Conservation (phyloP, 2,113 vertebrate species). For the Symphodus melops region DNA sequence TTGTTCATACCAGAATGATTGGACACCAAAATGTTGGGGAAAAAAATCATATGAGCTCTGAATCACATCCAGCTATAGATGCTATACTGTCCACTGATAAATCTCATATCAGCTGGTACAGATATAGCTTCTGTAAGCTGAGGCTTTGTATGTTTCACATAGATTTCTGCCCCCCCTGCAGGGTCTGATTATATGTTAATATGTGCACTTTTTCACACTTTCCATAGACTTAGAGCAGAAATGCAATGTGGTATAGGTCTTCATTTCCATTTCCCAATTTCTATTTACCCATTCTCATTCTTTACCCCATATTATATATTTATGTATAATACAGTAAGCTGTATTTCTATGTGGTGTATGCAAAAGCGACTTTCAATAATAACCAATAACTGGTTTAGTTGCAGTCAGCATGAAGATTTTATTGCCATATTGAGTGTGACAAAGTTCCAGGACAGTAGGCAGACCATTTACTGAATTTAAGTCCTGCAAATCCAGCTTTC, state of each 20-base stretch:
- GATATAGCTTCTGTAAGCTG: slow-evolving; percentile 6
- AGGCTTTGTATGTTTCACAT: slow-evolving; percentile 44
- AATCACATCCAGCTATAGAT: slow-evolving; percentile 21
- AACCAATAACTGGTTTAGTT: slow-evolving; percentile 43
- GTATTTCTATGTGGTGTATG: slow-evolving; percentile 3
- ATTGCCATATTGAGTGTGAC: slow-evolving; percentile 24
- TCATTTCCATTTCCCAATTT: slow-evolving; percentile 7
- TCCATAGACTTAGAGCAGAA: slow-evolving; percentile 16
- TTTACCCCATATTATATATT: not conserved
- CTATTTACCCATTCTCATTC: slow-evolving; percentile 7
- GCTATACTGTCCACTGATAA: slow-evolving; percentile 29
- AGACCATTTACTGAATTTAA: not conserved
- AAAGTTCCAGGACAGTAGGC: slow-evolving; percentile 24
- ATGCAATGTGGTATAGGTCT: not conserved
- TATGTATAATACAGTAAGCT: not conserved
- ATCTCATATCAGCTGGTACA: not conserved
- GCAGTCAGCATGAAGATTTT: slow-evolving; percentile 27
- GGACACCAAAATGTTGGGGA: not conserved
- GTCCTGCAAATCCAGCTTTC: not conserved
- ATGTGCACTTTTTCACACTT: slow-evolving; percentile 29
- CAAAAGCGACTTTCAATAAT: slow-evolving; percentile 29
- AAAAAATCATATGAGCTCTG: not conserved
- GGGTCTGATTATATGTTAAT: slow-evolving; percentile 57
- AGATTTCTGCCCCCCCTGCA: slow-evolving; percentile 45
- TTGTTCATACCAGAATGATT: slow-evolving; percentile 10